Conservation (phyloP, 2,888 invertebrate species). For the Euproctis similis region DNA sequence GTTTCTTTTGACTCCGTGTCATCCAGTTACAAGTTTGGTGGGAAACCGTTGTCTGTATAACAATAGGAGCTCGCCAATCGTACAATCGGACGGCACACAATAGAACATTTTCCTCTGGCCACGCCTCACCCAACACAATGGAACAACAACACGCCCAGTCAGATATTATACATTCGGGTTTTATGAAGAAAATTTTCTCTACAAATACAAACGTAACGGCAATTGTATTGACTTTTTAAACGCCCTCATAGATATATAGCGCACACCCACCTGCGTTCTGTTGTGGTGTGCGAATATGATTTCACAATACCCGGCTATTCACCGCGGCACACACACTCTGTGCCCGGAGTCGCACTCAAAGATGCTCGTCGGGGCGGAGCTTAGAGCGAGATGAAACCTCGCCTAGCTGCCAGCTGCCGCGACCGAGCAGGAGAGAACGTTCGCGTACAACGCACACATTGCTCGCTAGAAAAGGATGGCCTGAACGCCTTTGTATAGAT, state of each 20-base stretch:
- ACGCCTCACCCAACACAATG: constrained; percentile 61
- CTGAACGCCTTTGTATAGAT: constrained; percentile 70
- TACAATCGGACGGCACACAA: constrained; percentile 53
- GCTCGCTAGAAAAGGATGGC: constrained; percentile 68
- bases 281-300: constrained; percentile 66
- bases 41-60: constrained; percentile 25
- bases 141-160: constrained; percentile 64
- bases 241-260: constrained; percentile 68
- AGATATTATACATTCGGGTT: constrained; percentile 33
- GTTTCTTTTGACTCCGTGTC: constrained; percentile 19
- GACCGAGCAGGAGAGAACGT: constrained; percentile 46
- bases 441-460: constrained; percentile 52
- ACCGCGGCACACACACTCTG: constrained; percentile 55
- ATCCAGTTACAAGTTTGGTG: constrained; percentile 20
- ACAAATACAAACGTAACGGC: constrained; percentile 61
- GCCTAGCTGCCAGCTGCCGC: constrained; percentile 42
- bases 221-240: constrained; percentile 75
- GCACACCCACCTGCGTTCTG: constrained; percentile 63
- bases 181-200: constrained; percentile 69
- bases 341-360: constrained; percentile 41
- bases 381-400: constrained; percentile 59
- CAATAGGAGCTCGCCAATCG: constrained; percentile 63
- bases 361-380: constrained; percentile 66
- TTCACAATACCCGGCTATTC: constrained; percentile 64
- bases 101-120: constrained; percentile 62